Percentiles rank a stretch among this genome's conserved stretches.
Evolutionary conservation across 2,888 invertebrate genomes (phyloP).

Genomic region (Odontocerum albicorne): DNA sequence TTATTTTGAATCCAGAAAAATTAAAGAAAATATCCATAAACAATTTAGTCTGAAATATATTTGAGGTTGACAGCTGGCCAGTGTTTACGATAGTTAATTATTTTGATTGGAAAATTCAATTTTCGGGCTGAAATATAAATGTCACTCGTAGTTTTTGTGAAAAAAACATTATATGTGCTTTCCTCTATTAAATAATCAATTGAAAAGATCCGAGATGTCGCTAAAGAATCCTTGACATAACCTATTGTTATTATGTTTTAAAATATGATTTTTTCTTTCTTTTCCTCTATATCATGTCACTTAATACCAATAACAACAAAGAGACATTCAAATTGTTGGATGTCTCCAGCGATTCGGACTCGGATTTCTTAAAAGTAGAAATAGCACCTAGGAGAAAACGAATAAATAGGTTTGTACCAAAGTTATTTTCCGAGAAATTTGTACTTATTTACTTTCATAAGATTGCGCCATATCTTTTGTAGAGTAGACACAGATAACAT

Average conservation of each 20-base stretch:
- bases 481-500: too few relatives aligned
- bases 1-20: too few relatives aligned
- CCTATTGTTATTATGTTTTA: constrained; percentile 11
- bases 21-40: too few relatives aligned
- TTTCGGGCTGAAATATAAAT: too few relatives aligned
- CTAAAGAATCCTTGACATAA: constrained; percentile 25
- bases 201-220: neutral
- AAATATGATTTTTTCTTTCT: constrained; percentile 19
- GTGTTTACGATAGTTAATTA: constrained; percentile 18
- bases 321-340: constrained; percentile 67
- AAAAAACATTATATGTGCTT: too few relatives aligned
- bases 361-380: constrained; percentile 62
- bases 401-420: constrained; percentile 52
- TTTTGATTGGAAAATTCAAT: neutral
- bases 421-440: neutral
- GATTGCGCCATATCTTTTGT: too few relatives aligned
- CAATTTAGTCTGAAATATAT: too few relatives aligned
- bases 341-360: constrained; percentile 62
- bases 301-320: constrained; percentile 51
- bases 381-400: constrained; percentile 60
- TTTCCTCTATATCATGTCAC: constrained; percentile 21
- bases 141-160: too few relatives aligned
- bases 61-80: constrained; percentile 20
- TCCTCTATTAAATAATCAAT: neutral
- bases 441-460: too few relatives aligned